Evolutionary conservation across 2,888 invertebrate genomes (phyloP), one percentile per base, ranked within the genome.

Genomic region (Hermaeophaga mercurialis): DNA sequence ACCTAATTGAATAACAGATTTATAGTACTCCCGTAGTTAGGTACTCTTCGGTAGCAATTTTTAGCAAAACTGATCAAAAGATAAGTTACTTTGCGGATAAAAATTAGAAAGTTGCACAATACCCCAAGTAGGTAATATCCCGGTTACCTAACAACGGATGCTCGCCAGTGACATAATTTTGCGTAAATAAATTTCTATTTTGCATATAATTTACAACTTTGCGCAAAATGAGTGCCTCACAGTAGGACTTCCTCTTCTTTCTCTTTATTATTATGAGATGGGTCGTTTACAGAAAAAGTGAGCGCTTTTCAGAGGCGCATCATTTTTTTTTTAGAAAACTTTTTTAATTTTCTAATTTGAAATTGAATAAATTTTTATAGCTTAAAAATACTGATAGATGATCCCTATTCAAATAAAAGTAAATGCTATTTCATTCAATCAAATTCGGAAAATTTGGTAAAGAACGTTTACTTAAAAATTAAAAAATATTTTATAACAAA

Each of bases 131-230:
- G 47, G 22, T 41, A 62, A 54, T 57, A 44, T 45, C 36, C 26
- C 36, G 43, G 46, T 58, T 61, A 62, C 63, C 62, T 59, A 61
- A 58, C 48, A 46, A 48, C 8, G 56, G 58, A 36, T 58, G 36
- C 43, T 56, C 33, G 38, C 44, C 60, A 43, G 58, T 62, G 67
- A 61, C 67, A 66, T 56, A 61, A 65, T 66, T 65, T 67, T 66
- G 65, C 66, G 61, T 52, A 65, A 43, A 66, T 61, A 64, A 64
- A 62, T 64, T 63, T 63, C 65, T 62, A 62, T 64, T 67, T 65
- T 69, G 69, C 69, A 66, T 68, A 64, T 62, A 62, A 65, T 69
- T 66, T 63, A 64, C 62, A 62, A 64, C 65, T 64, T 64, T 66
- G 62, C 61, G 58, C 66, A 60, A 61, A 58, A 59, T 57, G 56